A percentile compares a stretch with the other conserved stretches of the same genome.
Conservation (phyloP, 1,140 invertebrate species). For the Halotydeus destructor region DNA sequence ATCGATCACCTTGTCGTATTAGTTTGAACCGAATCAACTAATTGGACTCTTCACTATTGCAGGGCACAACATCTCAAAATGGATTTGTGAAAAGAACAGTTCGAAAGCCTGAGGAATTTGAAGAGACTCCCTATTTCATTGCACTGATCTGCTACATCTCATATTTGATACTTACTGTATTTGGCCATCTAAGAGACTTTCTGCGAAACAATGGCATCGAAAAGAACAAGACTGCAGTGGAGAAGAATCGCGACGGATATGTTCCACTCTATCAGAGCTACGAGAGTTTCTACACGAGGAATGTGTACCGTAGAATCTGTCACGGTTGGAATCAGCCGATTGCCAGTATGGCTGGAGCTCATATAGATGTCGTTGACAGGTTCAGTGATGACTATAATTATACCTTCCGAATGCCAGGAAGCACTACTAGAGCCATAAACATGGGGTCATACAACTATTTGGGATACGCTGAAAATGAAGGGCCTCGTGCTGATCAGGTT, state of each 20-base stretch:
- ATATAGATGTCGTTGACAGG: slow-evolving; percentile 64
- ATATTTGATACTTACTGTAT: slow-evolving; percentile 23
- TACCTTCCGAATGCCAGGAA: slow-evolving; percentile 30
- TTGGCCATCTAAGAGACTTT: slow-evolving; percentile 29
- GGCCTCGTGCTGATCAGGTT: slow-evolving; percentile 47
- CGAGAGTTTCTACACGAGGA: slow-evolving; percentile 79
- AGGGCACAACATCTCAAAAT: too few relatives aligned
- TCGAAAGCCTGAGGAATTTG: slow-evolving; percentile 16
- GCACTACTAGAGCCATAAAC: slow-evolving; percentile 35
- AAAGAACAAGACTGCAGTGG: slow-evolving; percentile 22
- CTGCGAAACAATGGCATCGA: slow-evolving; percentile 25
- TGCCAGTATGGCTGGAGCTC: slow-evolving; percentile 65
- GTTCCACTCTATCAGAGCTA: slow-evolving; percentile 72
- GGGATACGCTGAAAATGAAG: slow-evolving; percentile 57
- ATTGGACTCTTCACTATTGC: too few relatives aligned
- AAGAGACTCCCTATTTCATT: slow-evolving; percentile 17
- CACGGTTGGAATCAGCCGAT: slow-evolving; percentile 91
- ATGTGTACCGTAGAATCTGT: slow-evolving; percentile 69
- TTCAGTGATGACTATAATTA: slow-evolving; percentile 64
- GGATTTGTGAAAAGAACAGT: too few relatives aligned
- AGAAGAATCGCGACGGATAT: slow-evolving; percentile 39
- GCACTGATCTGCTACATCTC: slow-evolving; percentile 15
- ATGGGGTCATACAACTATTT: slow-evolving; percentile 84
- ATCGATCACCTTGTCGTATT: too few relatives aligned
- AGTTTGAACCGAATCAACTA: too few relatives aligned